Evolutionary conservation across 2,797 vertebrate genomes (phyloP).

Genomic region (Pseudomugil tenellus): DNA sequence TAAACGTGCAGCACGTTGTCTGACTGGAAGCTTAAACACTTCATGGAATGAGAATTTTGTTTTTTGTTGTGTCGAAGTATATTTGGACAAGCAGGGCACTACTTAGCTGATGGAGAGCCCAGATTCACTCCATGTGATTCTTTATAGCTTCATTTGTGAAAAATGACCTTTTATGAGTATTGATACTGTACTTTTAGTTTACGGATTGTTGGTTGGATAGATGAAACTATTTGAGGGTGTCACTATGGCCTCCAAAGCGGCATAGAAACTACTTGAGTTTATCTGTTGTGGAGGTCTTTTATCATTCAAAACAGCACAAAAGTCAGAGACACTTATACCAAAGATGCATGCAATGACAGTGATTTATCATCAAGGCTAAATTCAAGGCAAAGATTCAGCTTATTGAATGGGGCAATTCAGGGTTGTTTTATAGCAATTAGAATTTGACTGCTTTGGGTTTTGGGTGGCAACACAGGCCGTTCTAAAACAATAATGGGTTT

Average conservation of each 20-base stretch:
- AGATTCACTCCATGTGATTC: background rate
- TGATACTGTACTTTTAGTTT: background rate
- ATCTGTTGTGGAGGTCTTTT: background rate
- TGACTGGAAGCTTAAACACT: background rate
- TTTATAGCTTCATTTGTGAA: background rate
- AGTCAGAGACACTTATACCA: background rate
- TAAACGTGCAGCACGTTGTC: background rate
- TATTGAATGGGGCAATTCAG: background rate
- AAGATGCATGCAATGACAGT: background rate
- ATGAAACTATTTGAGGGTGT: background rate
- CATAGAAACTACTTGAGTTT: background rate
- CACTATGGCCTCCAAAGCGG: background rate
- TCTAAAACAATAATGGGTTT: background rate
- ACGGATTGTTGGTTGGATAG: background rate
- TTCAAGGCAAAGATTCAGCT: background rate
- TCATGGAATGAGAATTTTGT: background rate
- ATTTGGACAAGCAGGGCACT: background rate
- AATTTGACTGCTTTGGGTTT: background rate
- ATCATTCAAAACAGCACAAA: background rate
- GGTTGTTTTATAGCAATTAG: background rate
- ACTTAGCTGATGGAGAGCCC: background rate
- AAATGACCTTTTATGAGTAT: background rate
- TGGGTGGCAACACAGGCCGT: background rate
- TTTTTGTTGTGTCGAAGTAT: conserved; percentile 2
- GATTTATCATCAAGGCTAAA: background rate